Evolutionary conservation across 1,140 invertebrate species (phyloP).

Genomic region (Pemphigus obesinymphae): DNA sequence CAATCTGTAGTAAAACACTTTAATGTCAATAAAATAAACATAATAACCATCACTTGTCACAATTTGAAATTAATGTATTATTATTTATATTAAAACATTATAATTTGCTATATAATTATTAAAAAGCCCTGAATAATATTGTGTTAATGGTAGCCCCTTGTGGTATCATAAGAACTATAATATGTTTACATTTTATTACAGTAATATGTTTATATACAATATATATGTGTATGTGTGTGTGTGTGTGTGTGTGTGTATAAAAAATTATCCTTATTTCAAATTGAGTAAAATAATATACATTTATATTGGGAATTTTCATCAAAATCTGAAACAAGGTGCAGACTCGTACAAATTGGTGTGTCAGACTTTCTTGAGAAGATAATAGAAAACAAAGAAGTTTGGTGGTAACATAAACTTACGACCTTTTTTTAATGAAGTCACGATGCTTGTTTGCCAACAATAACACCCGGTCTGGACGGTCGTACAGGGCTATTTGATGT

Average conservation of each 20-base stretch:
- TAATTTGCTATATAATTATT: background rate
- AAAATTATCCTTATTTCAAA: background rate
- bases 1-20: background rate
- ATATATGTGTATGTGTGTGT: background rate
- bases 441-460: slow-evolving; percentile 76
- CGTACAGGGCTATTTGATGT: slow-evolving; percentile 50
- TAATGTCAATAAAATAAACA: background rate
- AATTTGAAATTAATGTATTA: background rate
- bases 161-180: background rate
- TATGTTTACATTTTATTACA: background rate
- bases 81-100: background rate
- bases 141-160: background rate
- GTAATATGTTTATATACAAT: background rate
- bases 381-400: background rate
- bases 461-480: slow-evolving; percentile 76
- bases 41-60: background rate
- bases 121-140: background rate
- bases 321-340: background rate
- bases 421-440: slow-evolving; percentile 52
- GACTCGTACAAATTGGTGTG: background rate
- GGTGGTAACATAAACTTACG: slow-evolving; percentile 1
- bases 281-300: background rate
- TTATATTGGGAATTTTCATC: background rate
- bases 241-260: too few species aligned
- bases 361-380: background rate